phyloP scores from a whole-genome alignment of 2,797 vertebrate genomes.

The Eulemur coronatus region DNA sequence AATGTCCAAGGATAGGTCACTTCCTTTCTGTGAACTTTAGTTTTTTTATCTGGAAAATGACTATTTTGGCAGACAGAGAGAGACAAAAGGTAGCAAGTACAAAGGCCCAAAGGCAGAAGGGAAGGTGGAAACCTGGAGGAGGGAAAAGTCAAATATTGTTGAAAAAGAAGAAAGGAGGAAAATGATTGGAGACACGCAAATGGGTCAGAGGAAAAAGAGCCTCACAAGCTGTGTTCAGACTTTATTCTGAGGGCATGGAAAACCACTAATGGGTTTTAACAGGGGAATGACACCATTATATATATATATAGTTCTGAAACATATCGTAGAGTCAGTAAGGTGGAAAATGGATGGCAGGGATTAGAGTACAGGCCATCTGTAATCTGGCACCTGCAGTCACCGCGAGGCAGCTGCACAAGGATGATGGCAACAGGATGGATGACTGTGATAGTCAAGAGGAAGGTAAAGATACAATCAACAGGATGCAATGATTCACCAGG shows the following conservation, averaged over 20 bases:
- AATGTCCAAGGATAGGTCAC: background rate
- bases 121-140: background rate
- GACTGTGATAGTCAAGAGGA: background rate
- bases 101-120: background rate
- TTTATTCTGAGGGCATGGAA: background rate
- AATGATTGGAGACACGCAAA: background rate
- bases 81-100: background rate
- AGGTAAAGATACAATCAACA: background rate
- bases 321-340: background rate
- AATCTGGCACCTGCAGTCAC: background rate
- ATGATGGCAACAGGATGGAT: fast-evolving
- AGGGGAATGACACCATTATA: background rate
- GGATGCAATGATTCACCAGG: background rate
- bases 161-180: background rate
- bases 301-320: background rate
- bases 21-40: background rate
- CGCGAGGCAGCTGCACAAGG: background rate
- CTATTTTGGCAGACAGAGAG: background rate
- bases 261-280: background rate
- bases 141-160: background rate
- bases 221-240: background rate
- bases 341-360: background rate
- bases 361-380: background rate
- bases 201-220: background rate
- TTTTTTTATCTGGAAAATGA: background rate